A percentile compares a stretch with the other conserved stretches of the same genome.
These are phyloP conservation scores for Muntiacus reevesi DNA, from an alignment of 2,113 vertebrate species.

Conservation along the genomic window DNA sequence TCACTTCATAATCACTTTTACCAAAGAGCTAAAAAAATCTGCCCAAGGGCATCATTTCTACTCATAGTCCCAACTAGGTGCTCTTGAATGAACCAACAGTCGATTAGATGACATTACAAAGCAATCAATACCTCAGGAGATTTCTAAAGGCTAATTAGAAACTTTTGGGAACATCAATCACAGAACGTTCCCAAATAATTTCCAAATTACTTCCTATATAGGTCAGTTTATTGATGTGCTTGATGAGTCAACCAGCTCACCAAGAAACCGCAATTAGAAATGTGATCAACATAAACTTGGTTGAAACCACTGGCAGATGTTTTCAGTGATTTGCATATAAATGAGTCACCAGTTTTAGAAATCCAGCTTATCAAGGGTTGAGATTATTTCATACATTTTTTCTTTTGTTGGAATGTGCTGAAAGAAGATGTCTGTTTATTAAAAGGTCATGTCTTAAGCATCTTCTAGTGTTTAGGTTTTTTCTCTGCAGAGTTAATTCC, in stretches of 20 bases:
- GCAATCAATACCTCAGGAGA: constrained; percentile 3
- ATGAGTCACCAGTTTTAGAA: constrained; percentile 47
- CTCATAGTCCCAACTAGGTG: neutral
- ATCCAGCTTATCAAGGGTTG: neutral
- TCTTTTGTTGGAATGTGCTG: constrained; percentile 19
- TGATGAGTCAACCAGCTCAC: constrained; percentile 50
- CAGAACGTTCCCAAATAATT: constrained; percentile 52
- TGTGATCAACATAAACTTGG: constrained; percentile 58
- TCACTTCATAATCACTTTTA: neutral
- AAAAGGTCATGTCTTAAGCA: neutral
- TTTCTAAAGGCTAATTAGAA: constrained; percentile 63
- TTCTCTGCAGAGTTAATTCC: neutral
- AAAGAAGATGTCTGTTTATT: constrained; percentile 42
- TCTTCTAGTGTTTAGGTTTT: constrained; percentile 13
- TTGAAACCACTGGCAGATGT: constrained; percentile 51
- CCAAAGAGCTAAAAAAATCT: neutral
- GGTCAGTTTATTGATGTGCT: constrained; percentile 67
- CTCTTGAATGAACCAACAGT: constrained; percentile 50
- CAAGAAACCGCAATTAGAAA: constrained; percentile 69
- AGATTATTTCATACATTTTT: constrained; percentile 13
- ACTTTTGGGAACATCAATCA: constrained; percentile 36
- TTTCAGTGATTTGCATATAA: constrained; percentile 60
- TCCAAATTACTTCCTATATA: constrained; percentile 67
- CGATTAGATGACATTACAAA: constrained; percentile 4
- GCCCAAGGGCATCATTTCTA: neutral